Conservation (phyloP, 2,888 invertebrate genomes). For the Urechis unicinctus region DNA sequence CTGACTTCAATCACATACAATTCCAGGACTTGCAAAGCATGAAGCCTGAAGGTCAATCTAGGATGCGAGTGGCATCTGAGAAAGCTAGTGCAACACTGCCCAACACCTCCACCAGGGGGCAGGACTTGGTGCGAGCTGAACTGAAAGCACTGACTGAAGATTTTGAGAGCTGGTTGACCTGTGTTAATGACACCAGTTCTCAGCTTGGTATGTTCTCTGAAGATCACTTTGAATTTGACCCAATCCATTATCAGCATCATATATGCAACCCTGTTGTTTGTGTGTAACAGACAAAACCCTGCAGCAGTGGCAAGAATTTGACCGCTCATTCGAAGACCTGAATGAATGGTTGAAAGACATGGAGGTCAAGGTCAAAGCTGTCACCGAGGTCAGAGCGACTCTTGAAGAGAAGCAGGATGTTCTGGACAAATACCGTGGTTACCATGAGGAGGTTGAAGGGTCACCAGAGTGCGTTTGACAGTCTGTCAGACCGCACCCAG, state of each 20-base stretch:
- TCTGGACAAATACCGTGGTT: slow-evolving; percentile 53
- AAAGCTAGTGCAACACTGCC: slow-evolving; percentile 61
- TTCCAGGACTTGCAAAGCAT: slow-evolving; percentile 67
- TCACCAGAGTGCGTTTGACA: slow-evolving; percentile 39
- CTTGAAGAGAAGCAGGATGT: slow-evolving; percentile 75
- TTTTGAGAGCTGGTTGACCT: slow-evolving; percentile 9
- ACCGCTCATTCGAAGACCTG: slow-evolving; percentile 68
- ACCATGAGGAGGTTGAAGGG: slow-evolving; percentile 28
- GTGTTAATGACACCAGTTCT: slow-evolving; percentile 7
- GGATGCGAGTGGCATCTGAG: slow-evolving; percentile 68
- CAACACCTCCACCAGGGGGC: slow-evolving; percentile 72
- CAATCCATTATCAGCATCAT: too few relatives aligned
- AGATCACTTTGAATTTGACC: too few relatives aligned
- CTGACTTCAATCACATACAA: not conserved
- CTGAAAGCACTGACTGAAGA: slow-evolving; percentile 13
- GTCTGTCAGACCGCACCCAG: slow-evolving; percentile 39
- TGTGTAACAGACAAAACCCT: slow-evolving; percentile 1
- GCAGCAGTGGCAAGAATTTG: slow-evolving; percentile 71
- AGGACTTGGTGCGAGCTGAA: slow-evolving; percentile 56
- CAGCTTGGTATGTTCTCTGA: slow-evolving; percentile 16
- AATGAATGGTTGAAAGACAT: slow-evolving; percentile 79
- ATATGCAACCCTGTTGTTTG: not conserved
- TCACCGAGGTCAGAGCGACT: slow-evolving; percentile 73
- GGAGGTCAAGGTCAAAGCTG: slow-evolving; percentile 80
- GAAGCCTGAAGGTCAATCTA: slow-evolving; percentile 70